Evolutionary conservation across 2,797 vertebrate genomes (phyloP).

Genomic region (Manis javanica): DNA sequence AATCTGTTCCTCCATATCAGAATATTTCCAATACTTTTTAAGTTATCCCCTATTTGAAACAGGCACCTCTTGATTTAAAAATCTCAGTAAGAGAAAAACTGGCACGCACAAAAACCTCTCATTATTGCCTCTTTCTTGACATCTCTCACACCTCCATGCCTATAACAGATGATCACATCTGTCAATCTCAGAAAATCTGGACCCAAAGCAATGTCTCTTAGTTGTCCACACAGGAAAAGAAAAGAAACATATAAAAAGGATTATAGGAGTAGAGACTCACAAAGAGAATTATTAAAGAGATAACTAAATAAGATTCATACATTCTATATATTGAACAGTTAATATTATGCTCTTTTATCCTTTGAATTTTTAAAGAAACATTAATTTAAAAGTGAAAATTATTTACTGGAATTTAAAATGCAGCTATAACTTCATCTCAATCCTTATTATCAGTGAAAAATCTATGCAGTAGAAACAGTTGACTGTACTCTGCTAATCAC

Average conservation of each 20-base stretch:
- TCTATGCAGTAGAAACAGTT: neutral
- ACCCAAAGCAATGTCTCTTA: conserved; percentile 81
- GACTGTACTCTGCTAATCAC: neutral
- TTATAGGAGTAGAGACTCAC: conserved; percentile 83
- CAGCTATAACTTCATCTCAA: neutral
- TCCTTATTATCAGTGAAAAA: neutral
- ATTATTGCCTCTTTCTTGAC: conserved; percentile 15
- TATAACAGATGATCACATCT: conserved; percentile 73
- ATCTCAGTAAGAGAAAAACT: neutral
- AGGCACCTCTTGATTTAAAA: neutral
- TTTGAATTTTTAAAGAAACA: neutral
- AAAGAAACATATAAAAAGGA: conserved; percentile 75
- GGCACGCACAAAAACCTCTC: neutral
- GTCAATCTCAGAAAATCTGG: conserved; percentile 81
- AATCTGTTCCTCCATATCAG: neutral
- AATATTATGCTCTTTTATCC: neutral
- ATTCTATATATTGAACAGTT: neutral
- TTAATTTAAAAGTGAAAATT: neutral
- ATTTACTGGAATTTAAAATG: neutral
- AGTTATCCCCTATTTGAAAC: neutral
- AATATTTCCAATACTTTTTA: neutral
- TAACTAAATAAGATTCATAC: conserved; percentile 2
- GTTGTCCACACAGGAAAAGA: conserved; percentile 79
- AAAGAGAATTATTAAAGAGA: conserved; percentile 79
- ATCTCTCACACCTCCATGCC: neutral